These are phyloP conservation scores for Drosophila obscura DNA, from an alignment of 1,140 invertebrate genomes.

Conservation along the genomic window DNA sequence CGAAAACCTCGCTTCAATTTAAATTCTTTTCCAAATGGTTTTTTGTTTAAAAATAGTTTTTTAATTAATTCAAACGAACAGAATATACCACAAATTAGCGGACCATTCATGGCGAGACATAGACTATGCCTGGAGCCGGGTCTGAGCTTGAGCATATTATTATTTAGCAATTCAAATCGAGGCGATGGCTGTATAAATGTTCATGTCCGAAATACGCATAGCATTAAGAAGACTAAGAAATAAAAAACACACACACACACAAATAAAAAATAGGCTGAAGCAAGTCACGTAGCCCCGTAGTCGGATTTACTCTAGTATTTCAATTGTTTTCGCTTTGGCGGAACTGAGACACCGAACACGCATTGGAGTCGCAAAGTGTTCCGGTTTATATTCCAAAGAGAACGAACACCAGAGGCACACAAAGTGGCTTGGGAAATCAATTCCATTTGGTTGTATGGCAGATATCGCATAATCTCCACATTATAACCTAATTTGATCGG, in stretches of 20 bases:
- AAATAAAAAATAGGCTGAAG: slow-evolving; percentile 15
- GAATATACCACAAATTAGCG: slow-evolving; percentile 64
- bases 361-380: slow-evolving; percentile 54
- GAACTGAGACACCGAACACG: slow-evolving; percentile 52
- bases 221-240: slow-evolving; percentile 32
- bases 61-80: slow-evolving; percentile 65
- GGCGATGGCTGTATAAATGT: slow-evolving; percentile 40
- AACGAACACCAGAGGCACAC: slow-evolving; percentile 4
- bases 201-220: slow-evolving; percentile 44
- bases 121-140: too few species aligned
- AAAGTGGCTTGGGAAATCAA: slow-evolving; percentile 40
- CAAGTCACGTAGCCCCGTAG: slow-evolving; percentile 50
- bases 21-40: slow-evolving; percentile 44
- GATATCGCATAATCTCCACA: slow-evolving; percentile 48
- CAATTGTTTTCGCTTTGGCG: slow-evolving; percentile 48
- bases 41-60: slow-evolving; percentile 52
- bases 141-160: slow-evolving; percentile 17
- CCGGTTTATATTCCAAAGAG: slow-evolving; percentile 40
- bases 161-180: slow-evolving; percentile 75
- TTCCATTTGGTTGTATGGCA: slow-evolving; percentile 59
- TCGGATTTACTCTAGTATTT: slow-evolving; percentile 41
- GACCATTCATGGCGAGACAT: slow-evolving; percentile 45
- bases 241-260: neutral
- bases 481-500: slow-evolving; percentile 63
- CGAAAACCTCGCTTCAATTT: slow-evolving; percentile 36